Evolutionary conservation across 2,888 invertebrate genomes (phyloP), one percentile per base, ranked within the genome.

Genomic region (Gandaritis pyraliata): DNA sequence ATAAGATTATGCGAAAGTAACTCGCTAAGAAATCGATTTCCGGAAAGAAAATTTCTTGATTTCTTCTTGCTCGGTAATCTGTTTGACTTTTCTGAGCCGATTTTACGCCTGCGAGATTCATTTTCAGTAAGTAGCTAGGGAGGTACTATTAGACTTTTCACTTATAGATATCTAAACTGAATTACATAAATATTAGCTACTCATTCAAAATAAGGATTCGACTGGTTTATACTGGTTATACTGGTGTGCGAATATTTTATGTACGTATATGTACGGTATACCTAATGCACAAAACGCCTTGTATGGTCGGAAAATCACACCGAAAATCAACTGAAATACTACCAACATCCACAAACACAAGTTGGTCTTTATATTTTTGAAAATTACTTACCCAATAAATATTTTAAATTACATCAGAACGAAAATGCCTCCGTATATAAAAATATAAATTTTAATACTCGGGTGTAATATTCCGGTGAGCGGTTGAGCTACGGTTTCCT

Each of bases 371-470:
- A 23, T 23, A 6, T 23, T 1, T 41, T 41, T 41, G 43, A 10
- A 43, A 43, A 43, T 2, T 23, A 16, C 10, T 4, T 16, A 23
- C 23, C 23, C 45, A 45, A 33, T 53, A 38, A 36, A 48, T 53
- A 39, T 30, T 60, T 45, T 30, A 36, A 49, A 38, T 15, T 15
- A 30, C 39, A 55, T 56, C 53, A 51, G 30, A 45, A 18, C 23
- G 8, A 56, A 46, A 56, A 41, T 39, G 51, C 47, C n/a, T 46
- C 16, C 29, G 36, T n/a, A 15, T 51, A 38, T 51, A 45, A 48
- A 46, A 45, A 33, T 58, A 58, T 50, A 58, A 58, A 58, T 62
- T 53, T 50, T 47, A 58, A 46, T 58, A 55, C 30, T 58, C 16
- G 41, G 16, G 43, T 49, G 46, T 53, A 55, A 58, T 58, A 61